Evolutionary conservation across 2,888 invertebrate species (phyloP).

Genomic region (Octodonta nipae): DNA sequence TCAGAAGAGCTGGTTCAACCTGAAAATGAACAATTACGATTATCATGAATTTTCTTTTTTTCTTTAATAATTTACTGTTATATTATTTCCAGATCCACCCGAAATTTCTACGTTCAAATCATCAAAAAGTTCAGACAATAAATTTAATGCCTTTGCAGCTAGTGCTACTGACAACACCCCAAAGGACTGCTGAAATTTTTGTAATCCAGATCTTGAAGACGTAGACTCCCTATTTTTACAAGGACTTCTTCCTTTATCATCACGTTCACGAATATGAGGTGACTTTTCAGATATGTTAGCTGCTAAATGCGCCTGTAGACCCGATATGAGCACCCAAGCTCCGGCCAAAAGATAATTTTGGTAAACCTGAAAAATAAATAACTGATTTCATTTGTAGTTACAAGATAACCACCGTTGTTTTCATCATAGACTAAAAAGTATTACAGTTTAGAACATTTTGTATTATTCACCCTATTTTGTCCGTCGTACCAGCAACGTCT

Average conservation of each 20-base stretch:
- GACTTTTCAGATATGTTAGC: constrained; percentile 42
- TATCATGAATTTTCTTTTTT: background rate
- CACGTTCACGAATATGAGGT: constrained; percentile 33
- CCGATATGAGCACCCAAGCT: constrained; percentile 75
- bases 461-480: no score
- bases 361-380: constrained; percentile 45
- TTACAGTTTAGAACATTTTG: no score
- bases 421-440: no score
- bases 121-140: constrained; percentile 59
- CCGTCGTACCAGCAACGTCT: no score
- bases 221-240: constrained; percentile 44
- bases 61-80: constrained; percentile 17
- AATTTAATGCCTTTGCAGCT: constrained; percentile 68
- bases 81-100: constrained; percentile 28
- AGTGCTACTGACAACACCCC: constrained; percentile 82
- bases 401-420: no score
- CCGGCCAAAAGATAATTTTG: constrained; percentile 84
- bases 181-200: constrained; percentile 74
- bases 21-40: constrained; percentile 15
- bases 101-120: constrained; percentile 64
- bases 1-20: constrained; percentile 47
- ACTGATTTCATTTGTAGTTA: no score
- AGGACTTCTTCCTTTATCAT: constrained; percentile 47
- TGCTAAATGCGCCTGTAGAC: constrained; percentile 69
- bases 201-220: constrained; percentile 48